Conservation (phyloP, 2,113 vertebrate genomes). For the Malurus melanocephalus region DNA sequence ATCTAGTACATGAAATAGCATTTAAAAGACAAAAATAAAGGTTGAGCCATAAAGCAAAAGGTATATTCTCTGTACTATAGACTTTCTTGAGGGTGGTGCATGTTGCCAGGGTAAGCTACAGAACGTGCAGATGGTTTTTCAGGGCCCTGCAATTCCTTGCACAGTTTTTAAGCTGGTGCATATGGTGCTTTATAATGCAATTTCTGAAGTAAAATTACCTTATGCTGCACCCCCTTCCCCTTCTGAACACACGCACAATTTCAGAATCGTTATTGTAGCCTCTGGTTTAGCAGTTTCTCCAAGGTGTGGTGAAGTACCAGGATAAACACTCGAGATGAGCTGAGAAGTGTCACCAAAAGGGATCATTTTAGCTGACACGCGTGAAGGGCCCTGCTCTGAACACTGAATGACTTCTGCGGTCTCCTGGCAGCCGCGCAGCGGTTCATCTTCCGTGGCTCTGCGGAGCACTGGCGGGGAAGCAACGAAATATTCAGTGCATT, state of each 20-base stretch:
- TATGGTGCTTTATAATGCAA: slow-evolving; percentile 68
- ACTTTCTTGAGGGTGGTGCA: slow-evolving; percentile 49
- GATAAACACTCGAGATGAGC: slow-evolving; percentile 31
- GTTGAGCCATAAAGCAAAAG: slow-evolving; percentile 68
- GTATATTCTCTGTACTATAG: slow-evolving; percentile 48
- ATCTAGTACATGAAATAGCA: slow-evolving; percentile 45
- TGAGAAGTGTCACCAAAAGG: not conserved
- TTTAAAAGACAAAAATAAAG: slow-evolving; percentile 58
- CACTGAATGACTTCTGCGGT: slow-evolving; percentile 45
- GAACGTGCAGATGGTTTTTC: slow-evolving; percentile 57
- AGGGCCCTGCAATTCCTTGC: slow-evolving; percentile 57
- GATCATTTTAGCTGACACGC: slow-evolving; percentile 36
- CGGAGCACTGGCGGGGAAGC: slow-evolving; percentile 14
- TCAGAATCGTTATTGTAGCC: slow-evolving; percentile 58
- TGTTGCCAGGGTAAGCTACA: slow-evolving; percentile 61
- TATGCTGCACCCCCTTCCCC: slow-evolving; percentile 64
- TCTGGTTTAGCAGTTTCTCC: slow-evolving; percentile 61
- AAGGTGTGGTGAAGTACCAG: slow-evolving; percentile 54
- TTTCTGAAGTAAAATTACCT: slow-evolving; percentile 55
- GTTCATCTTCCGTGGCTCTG: slow-evolving; percentile 35
- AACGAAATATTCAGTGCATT: slow-evolving; percentile 41
- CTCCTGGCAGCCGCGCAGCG: not conserved
- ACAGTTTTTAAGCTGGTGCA: slow-evolving; percentile 44
- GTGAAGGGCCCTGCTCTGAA: not conserved
- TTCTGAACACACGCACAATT: slow-evolving; percentile 66